Conservation (phyloP, 2,888 invertebrate genomes). For the Syrista parreyssii region DNA sequence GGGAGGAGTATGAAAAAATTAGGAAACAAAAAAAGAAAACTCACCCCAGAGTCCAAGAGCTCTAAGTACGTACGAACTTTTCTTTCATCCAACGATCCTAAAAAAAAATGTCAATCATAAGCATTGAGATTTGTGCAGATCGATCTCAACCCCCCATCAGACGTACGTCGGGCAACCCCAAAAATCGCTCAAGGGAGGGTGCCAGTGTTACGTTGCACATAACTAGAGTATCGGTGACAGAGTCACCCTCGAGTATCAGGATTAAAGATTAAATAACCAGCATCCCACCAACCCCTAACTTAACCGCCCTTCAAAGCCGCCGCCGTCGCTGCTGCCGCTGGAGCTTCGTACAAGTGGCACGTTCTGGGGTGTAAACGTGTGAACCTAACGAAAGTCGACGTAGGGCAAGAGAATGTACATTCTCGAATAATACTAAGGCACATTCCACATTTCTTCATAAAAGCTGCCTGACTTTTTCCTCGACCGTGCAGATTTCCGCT, state of each 20-base stretch:
- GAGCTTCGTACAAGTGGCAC: conserved; percentile 1
- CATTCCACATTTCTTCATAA: not conserved
- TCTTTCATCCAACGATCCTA: not conserved
- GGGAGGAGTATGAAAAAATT: conserved; percentile 10
- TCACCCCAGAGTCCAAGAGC: not conserved
- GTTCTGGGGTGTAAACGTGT: not conserved
- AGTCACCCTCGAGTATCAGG: conserved; percentile 56
- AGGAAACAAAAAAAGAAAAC: not conserved
- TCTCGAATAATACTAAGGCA: not conserved
- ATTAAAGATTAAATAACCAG: conserved; percentile 65
- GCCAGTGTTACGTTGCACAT: conserved; percentile 13
- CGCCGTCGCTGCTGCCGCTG: conserved; percentile 15
- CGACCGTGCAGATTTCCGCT: not conserved
- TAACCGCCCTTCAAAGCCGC: conserved; percentile 44
- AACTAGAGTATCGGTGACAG: conserved; percentile 51
- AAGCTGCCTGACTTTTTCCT: not conserved
- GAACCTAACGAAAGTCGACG: not conserved
- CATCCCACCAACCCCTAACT: conserved; percentile 47
- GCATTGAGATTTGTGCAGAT: conserved; percentile 21
- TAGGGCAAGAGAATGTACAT: not conserved
- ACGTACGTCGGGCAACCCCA: conserved; percentile 29
- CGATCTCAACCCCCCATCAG: conserved; percentile 19
- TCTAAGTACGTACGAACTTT: not conserved
- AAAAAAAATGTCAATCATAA: conserved; percentile 8
- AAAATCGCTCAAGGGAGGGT: conserved; percentile 31